phyloP scores from a whole-genome alignment of 2,797 vertebrate species.

The Dallia pectoralis region DNA sequence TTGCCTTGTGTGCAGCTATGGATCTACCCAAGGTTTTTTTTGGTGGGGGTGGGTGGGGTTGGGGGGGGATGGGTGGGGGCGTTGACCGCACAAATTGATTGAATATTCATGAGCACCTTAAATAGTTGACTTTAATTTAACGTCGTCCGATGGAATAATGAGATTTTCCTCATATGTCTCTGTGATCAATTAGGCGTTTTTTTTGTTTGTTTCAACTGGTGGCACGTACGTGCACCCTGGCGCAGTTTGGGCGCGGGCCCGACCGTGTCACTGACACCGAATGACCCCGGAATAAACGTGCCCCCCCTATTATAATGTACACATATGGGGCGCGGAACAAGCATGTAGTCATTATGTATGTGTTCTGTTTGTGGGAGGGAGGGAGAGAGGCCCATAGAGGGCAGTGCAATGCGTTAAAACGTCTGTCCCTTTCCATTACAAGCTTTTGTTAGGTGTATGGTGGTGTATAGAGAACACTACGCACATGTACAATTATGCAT shows the following conservation, averaged over 20 bases:
- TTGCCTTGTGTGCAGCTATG: constrained; percentile 54
- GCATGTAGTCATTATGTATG: constrained; percentile 16
- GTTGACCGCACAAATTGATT: constrained; percentile 39
- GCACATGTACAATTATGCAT: constrained; percentile 23
- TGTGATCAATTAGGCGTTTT: constrained; percentile 9
- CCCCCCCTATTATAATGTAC: background rate
- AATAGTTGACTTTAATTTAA: background rate
- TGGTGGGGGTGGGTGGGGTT: constrained; percentile 14
- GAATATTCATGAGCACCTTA: constrained; percentile 30
- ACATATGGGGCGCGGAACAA: background rate
- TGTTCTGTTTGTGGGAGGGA: background rate
- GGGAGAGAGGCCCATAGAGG: constrained; percentile 72
- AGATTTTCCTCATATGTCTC: background rate
- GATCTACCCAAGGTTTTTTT: constrained; percentile 58
- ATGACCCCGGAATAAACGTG: background rate
- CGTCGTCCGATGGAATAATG: background rate
- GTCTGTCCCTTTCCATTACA: constrained; percentile 36
- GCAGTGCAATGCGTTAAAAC: constrained; percentile 73
- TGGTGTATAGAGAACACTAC: constrained; percentile 8
- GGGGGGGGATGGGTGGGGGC: background rate
- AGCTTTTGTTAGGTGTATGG: constrained; percentile 32
- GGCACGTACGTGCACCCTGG: constrained; percentile 65
- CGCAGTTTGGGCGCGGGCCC: constrained; percentile 54
- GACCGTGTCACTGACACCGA: background rate
- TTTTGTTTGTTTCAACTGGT: constrained; percentile 66